Evolutionary conservation across 1,140 invertebrate species (phyloP), one percentile per base, ranked within the genome.

Genomic region (Brachionus angularis): DNA sequence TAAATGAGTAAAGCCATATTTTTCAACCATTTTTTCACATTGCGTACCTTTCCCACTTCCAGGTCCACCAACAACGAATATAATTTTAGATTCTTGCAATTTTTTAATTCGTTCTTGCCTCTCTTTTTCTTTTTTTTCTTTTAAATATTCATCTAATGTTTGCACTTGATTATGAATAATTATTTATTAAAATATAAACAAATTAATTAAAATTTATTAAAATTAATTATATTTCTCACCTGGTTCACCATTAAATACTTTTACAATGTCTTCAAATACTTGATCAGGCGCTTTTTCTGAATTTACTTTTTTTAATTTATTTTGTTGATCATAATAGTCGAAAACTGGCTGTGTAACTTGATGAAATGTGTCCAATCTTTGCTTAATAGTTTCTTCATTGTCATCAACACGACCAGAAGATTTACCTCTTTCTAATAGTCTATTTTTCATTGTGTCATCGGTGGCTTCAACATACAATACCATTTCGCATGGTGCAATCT

Each of bases 311-410:
- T 50, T 16, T 10, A 84, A 87, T 75, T 88, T 86, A 5, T 89
- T 85, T 82, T 93, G 91, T 1, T 85, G 80, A 4, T 86, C 84
- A 78, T 95, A 98, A 75, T 90, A 86, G 14, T 89, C 84, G 12
- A 98, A 85, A 29, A 98, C 93, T 73, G 90, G 88, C 73, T 89
- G 86, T 74, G 93, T 96, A 79, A 93, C 89, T 12, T 86, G 85
- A 74, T 91, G 88, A 82, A 98, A 99, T 62, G 95, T 98, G 49
- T 89, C 84, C 46, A 99, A 85, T 29, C 96, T 85, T 67, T 94
- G 90, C 75, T 90, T 90, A 75, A 99, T 98, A 0, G 95, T 98
- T 74, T 91, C 91, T 78, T 90, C 90, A 76, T 98, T 98, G 78
- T 99, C 96, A 76, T 99, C 96, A 3, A 88, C 90, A 14, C 96